These are phyloP conservation scores for Strigamia maritima DNA, from an alignment of 2,888 invertebrate species.

Conservation along the genomic window DNA sequence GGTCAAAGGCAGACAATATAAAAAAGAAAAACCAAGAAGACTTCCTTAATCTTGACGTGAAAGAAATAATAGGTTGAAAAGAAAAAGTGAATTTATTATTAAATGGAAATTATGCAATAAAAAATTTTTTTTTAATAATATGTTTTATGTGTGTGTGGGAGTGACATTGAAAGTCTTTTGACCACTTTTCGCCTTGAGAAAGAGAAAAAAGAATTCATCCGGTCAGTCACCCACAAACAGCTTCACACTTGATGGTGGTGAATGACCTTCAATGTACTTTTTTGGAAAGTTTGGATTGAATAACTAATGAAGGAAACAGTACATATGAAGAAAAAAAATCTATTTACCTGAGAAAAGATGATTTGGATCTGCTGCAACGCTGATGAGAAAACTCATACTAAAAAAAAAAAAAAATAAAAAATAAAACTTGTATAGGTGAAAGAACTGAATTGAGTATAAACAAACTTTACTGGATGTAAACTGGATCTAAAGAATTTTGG, in stretches of 20 bases:
- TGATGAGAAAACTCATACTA: constrained; percentile 26
- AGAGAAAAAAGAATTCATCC: constrained; percentile 11
- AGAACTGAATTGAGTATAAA: background rate
- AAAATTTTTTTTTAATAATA: background rate
- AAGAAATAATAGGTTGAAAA: background rate
- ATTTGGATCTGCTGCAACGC: constrained; percentile 3
- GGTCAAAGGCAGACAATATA: background rate
- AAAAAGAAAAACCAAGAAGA: background rate
- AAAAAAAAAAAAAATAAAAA: background rate
- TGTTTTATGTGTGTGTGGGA: background rate
- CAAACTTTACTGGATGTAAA: no score
- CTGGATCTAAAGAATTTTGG: background rate
- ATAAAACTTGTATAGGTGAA: background rate
- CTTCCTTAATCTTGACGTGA: background rate
- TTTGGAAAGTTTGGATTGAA: constrained; percentile 1
- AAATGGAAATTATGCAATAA: background rate
- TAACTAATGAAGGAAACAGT: background rate
- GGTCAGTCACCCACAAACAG: constrained; percentile 18
- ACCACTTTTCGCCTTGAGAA: constrained; percentile 7
- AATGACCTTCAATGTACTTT: constrained; percentile 14
- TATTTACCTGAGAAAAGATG: constrained; percentile 25
- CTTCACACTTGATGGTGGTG: background rate
- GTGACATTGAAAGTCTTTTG: constrained; percentile 31
- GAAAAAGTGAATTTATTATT: background rate
- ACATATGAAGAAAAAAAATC: background rate